phyloP scores from a whole-genome alignment of 2,888 invertebrate genomes.

The Tetranychus piercei region DNA sequence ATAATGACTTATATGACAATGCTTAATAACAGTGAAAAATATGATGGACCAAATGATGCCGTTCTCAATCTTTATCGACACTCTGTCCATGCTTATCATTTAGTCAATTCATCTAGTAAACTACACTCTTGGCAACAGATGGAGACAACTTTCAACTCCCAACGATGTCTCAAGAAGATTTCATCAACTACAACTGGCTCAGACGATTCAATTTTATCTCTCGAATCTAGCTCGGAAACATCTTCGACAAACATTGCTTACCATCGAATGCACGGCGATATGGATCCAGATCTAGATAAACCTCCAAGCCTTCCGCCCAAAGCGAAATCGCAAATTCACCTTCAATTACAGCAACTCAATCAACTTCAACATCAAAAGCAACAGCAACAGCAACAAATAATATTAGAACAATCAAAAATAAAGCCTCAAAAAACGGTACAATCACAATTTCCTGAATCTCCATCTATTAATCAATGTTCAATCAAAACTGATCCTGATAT shows the following conservation, averaged over 20 bases:
- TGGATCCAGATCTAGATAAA: background rate
- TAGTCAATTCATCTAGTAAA: constrained; percentile 2
- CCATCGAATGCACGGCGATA: background rate
- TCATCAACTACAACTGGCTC: constrained; percentile 3
- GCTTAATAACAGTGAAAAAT: constrained; percentile 49
- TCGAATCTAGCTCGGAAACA: constrained; percentile 3
- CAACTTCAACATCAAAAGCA: background rate
- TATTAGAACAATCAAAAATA: background rate
- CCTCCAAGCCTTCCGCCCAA: background rate
- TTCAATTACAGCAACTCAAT: background rate
- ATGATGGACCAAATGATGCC: constrained; percentile 47
- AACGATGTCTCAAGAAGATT: background rate
- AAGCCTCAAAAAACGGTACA: background rate
- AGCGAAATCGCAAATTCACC: background rate
- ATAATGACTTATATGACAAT: constrained; percentile 72
- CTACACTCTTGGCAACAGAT: constrained; percentile 10
- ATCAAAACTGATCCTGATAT: background rate
- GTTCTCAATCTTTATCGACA: constrained; percentile 11
- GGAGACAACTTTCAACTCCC: background rate
- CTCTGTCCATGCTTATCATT: constrained; percentile 13
- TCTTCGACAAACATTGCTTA: background rate
- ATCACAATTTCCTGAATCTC: background rate
- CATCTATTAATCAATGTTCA: background rate
- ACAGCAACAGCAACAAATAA: background rate
- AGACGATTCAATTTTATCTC: background rate